These are phyloP conservation scores for Nanorana parkeri DNA, from an alignment of 2,113 vertebrate species.

Conservation along the genomic window DNA sequence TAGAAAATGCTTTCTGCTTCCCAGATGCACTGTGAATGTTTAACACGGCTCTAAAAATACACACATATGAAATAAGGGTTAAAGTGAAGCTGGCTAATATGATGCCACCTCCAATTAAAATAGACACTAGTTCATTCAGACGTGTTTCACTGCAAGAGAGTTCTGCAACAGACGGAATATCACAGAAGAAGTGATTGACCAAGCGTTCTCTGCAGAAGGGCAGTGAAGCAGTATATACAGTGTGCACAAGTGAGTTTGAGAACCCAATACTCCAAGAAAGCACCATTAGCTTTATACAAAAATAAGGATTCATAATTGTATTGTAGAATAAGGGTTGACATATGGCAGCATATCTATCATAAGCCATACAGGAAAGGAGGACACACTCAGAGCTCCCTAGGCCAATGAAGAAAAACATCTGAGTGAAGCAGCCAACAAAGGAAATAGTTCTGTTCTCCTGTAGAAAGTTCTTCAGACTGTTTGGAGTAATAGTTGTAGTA, in stretches of 20 bases:
- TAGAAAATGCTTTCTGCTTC: conserved; percentile 57
- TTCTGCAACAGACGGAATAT: not conserved
- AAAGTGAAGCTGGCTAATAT: conserved; percentile 46
- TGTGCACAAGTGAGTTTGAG: not conserved
- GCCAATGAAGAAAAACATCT: conserved; percentile 60
- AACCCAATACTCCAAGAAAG: conserved; percentile 13
- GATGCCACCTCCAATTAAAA: not conserved
- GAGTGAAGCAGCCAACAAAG: conserved; percentile 56
- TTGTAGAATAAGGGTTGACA: not conserved
- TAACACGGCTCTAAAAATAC: conserved; percentile 44
- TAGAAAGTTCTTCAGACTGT: conserved; percentile 62
- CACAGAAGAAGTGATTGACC: conserved; percentile 21
- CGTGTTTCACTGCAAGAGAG: conserved; percentile 1
- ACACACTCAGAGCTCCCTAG: conserved; percentile 5
- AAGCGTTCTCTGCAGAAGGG: conserved; percentile 12
- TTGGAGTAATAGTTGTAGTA: conserved; percentile 61
- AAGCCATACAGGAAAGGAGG: not conserved
- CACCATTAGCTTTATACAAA: not conserved
- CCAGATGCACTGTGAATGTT: conserved; percentile 45
- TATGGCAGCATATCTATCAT: conserved; percentile 8
- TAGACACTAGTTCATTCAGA: not conserved
- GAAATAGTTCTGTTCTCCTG: conserved; percentile 55
- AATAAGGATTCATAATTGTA: not conserved
- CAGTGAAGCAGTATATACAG: not conserved
- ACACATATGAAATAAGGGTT: conserved; percentile 56